phyloP scores from a whole-genome alignment of 2,113 vertebrate species.

The pig (Sus scrofa) region DNA sequence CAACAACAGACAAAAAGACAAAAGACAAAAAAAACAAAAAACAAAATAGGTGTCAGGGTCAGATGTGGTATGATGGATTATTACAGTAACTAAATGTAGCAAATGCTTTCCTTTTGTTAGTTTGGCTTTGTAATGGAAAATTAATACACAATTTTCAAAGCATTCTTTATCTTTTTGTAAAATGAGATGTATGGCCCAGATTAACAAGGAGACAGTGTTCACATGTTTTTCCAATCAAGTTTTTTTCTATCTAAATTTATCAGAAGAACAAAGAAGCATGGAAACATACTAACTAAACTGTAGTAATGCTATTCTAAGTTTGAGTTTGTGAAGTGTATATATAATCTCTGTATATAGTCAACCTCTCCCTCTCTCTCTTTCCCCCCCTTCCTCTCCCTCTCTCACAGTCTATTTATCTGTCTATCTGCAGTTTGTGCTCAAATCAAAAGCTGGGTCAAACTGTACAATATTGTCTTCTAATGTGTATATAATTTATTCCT shows the following conservation, averaged over 20 bases:
- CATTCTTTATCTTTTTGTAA: constrained; percentile 47
- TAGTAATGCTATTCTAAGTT: constrained; percentile 20
- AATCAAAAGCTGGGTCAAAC: neutral
- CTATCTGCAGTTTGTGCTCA: neutral
- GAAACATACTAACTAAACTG: constrained; percentile 23
- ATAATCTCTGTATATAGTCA: neutral
- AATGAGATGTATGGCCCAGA: neutral
- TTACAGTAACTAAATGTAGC: constrained; percentile 25
- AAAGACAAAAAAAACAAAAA: too few relatives aligned
- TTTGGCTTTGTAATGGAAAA: constrained; percentile 57
- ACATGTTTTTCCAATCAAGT: neutral
- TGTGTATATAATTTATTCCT: constrained; percentile 42
- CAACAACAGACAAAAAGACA: too few relatives aligned
- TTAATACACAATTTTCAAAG: constrained; percentile 13
- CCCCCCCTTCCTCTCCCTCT: neutral
- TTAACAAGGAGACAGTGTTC: constrained; percentile 36
- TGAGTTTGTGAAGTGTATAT: neutral
- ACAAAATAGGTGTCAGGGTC: neutral
- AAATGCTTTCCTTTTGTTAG: constrained; percentile 23
- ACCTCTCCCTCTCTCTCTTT: neutral
- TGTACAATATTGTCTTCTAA: neutral
- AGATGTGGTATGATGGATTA: neutral
- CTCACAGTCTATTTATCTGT: neutral
- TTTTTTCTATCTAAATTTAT: constrained; percentile 34
- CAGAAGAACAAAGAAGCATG: neutral